Percentiles rank a stretch among this genome's conserved stretches.
Conservation (phyloP, 2,888 invertebrate species). For the Macrosiphum euphorbiae region DNA sequence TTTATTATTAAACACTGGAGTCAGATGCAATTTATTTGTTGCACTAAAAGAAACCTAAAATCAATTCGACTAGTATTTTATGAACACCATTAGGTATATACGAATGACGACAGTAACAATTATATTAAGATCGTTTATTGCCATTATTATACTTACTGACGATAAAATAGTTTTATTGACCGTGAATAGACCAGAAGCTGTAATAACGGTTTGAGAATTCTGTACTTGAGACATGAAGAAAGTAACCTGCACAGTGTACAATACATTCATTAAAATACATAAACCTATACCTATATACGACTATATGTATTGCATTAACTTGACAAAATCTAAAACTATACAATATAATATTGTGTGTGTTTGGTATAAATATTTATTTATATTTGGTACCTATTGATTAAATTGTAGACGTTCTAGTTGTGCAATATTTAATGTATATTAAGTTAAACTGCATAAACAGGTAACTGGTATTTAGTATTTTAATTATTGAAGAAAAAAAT, state of each 20-base stretch:
- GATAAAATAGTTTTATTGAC: constrained; percentile 62
- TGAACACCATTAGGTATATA: not conserved
- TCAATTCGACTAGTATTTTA: not conserved
- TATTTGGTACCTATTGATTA: too few species aligned
- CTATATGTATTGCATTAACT: not conserved
- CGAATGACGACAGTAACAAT: not conserved
- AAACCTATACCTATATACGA: not conserved
- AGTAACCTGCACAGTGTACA: constrained; percentile 7
- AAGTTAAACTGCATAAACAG: not conserved
- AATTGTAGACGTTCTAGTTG: not conserved
- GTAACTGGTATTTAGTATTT: not conserved
- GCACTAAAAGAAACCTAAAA: not conserved
- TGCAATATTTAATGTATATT: not conserved
- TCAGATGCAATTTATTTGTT: not conserved
- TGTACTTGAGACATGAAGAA: constrained; percentile 63
- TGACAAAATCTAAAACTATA: not conserved
- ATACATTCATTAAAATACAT: not conserved
- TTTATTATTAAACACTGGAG: not conserved
- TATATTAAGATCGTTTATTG: not conserved
- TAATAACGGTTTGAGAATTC: constrained; percentile 53
- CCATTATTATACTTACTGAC: constrained; percentile 40
- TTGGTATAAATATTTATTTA: not conserved
- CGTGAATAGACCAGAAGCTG: constrained; percentile 56
- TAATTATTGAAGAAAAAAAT: not conserved
- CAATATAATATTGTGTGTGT: not conserved